phyloP scores from a whole-genome alignment of 1,140 invertebrate species.

The Adoxophyes honmai region DNA sequence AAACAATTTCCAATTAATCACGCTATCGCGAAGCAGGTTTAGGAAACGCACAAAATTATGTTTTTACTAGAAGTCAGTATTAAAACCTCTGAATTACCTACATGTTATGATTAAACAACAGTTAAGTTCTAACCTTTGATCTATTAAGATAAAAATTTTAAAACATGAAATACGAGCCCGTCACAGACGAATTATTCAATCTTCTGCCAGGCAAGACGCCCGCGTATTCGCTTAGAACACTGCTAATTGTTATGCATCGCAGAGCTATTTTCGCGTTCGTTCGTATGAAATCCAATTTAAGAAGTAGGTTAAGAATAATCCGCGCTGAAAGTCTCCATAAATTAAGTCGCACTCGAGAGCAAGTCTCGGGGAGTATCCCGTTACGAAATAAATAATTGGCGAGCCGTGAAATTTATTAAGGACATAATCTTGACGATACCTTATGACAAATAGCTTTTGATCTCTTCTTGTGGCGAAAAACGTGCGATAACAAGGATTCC shows the following conservation, averaged over 20 bases:
- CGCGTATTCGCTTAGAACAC: not conserved
- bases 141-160: too few species aligned
- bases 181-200: not conserved
- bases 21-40: too few species aligned
- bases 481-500: constrained; percentile 6
- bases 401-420: constrained; percentile 50
- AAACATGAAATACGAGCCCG: not conserved
- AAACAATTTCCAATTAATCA: too few species aligned
- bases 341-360: constrained; percentile 45
- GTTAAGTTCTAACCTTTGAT: too few species aligned
- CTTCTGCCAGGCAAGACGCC: not conserved
- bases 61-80: too few species aligned
- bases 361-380: constrained; percentile 42
- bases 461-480: constrained; percentile 29
- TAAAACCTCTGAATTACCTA: too few species aligned
- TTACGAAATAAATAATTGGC: constrained; percentile 57
- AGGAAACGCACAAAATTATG: too few species aligned
- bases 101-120: too few species aligned
- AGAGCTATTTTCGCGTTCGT: not conserved
- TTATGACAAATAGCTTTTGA: constrained; percentile 41
- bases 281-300: constrained; percentile 12
- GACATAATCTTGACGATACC: constrained; percentile 43
- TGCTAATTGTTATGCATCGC: constrained; percentile 3
- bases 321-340: constrained; percentile 39
- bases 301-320: constrained; percentile 12